Conservation (phyloP, 2,888 invertebrate species). For the Heliconius ismenius region DNA sequence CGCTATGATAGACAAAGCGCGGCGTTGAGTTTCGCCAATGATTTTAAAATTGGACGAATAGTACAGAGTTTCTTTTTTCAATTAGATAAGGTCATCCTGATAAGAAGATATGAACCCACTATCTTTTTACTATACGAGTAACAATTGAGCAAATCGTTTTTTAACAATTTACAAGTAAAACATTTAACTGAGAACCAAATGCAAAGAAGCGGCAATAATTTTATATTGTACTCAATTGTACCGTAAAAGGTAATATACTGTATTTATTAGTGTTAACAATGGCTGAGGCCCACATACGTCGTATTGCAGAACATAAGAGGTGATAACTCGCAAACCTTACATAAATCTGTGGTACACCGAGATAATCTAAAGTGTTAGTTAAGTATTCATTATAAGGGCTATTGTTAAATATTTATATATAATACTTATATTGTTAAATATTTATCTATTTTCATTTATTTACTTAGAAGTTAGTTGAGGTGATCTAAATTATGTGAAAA, state of each 20-base stretch:
- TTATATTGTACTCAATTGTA: constrained; percentile 46
- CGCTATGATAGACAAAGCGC: not conserved
- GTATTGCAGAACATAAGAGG: constrained; percentile 23
- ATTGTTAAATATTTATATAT: not conserved
- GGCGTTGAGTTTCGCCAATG: not conserved
- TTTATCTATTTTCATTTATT: not conserved
- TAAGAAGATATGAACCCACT: too few species aligned
- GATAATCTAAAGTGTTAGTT: constrained; percentile 7
- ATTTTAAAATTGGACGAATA: not conserved
- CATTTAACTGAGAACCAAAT: constrained; percentile 40
- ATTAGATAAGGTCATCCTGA: too few species aligned
- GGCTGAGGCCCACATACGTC: constrained; percentile 38
- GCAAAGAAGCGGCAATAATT: constrained; percentile 46
- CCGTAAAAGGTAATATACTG: constrained; percentile 43
- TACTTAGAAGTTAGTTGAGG: not conserved
- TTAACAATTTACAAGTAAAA: not conserved
- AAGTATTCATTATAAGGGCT: constrained; percentile 16
- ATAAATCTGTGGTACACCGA: constrained; percentile 19
- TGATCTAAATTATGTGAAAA: not conserved
- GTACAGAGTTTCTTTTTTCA: too few species aligned
- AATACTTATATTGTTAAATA: constrained; percentile 2
- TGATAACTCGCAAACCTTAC: constrained; percentile 3
- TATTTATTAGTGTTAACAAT: constrained; percentile 49
- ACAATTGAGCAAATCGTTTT: not conserved
- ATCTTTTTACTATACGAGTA: not conserved